These are phyloP conservation scores for Pentalonia nigronervosa DNA, from an alignment of 1,140 invertebrate genomes.

Conservation along the genomic window DNA sequence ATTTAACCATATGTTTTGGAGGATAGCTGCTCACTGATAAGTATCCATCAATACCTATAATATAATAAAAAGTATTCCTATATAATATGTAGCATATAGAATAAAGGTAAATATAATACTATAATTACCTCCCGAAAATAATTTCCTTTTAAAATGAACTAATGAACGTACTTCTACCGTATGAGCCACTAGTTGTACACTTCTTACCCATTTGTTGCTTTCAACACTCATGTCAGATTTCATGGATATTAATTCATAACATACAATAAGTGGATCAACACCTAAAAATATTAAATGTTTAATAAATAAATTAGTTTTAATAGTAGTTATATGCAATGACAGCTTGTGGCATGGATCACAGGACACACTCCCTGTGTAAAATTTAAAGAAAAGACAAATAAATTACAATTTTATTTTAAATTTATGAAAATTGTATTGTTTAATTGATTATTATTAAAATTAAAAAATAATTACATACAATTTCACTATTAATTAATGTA, in stretches of 20 bases:
- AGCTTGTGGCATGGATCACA: no score
- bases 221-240: slow-evolving; percentile 63
- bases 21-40: slow-evolving; percentile 72
- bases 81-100: background rate
- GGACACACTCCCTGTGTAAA: no score
- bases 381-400: no score
- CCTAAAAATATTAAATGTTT: slow-evolving; percentile 64
- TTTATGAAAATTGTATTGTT: no score
- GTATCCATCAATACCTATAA: slow-evolving; percentile 75
- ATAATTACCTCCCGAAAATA: slow-evolving; percentile 76
- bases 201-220: slow-evolving; percentile 76
- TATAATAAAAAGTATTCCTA: slow-evolving; percentile 24
- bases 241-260: slow-evolving; percentile 70
- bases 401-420: no score
- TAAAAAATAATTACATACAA: no score
- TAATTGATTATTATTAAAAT: no score
- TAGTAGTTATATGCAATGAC: no score
- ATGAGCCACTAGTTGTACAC: slow-evolving; percentile 79
- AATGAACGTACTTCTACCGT: slow-evolving; percentile 84
- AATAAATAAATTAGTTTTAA: background rate
- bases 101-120: background rate
- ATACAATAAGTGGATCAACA: slow-evolving; percentile 80
- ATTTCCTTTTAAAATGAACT: slow-evolving; percentile 69
- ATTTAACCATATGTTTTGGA: slow-evolving; percentile 73
- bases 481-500: no score